Base-by-base conservation (phyloP, 1,140 invertebrate species). In the Drosophila sulfurigaster region DNA sequence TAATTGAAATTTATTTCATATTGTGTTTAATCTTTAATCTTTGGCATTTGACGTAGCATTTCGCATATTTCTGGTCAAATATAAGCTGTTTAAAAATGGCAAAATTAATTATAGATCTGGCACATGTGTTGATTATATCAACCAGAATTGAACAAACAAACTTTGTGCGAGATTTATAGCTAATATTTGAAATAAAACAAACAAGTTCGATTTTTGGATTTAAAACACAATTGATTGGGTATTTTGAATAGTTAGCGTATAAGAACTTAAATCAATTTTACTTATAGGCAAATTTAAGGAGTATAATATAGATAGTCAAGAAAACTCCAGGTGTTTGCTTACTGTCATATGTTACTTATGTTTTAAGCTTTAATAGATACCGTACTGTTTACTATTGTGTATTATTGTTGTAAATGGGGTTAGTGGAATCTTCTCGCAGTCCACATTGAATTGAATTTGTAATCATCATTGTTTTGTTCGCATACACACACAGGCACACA, bases 391-490 rank as follows among this genome's bases (percentile, higher is more conserved):
- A 52, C 48, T 25, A 25, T 25, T 65, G 16, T 54, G 4, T 38
- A 63, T 20, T 41, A 32, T 16, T 20, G n/a, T 54, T 58, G 41
- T 15, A 59, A 68, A 32, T 59, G 32, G 56, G 41, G 13, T 58
- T 30, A 58, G n/a, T 49, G 28, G 11, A 38, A 48, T 49, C 32
- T 68, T 56, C 41, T 48, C 11, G 30, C 51, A 45, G 35, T 38
- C 28, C 28, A 13, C 15, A 48, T 51, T 51, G 51, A 41, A 60
- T 51, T 51, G n/a, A 54, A 56, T 67, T 25, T 67, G 49, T 43
- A 65, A 65, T 67, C n/a, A 57, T 57, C 51, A 67, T 60, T 68
- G 32, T 56, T 51, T 52, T 41, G 32, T 38, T 52, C 6, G 25
- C 30, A 20, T 15, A 60, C 45, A 58, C 20, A 59, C 32, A 35